Evolutionary conservation across 2,888 invertebrate genomes (phyloP), one percentile per base, ranked within the genome.

Genomic region (Eupeodes luniger): DNA sequence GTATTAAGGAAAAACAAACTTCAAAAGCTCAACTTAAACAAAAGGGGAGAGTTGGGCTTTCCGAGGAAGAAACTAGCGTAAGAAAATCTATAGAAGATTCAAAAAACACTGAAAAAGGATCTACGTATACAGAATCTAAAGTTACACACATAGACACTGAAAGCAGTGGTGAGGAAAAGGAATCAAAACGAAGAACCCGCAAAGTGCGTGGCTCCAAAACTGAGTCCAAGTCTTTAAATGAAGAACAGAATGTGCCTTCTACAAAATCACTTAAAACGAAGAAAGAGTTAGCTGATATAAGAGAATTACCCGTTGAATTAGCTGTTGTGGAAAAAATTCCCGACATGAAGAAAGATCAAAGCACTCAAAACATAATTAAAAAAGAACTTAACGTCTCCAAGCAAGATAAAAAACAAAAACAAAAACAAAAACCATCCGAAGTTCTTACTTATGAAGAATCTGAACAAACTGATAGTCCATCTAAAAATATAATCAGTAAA

Each of bases 161-260:
- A 44, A 66, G 27, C 1, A 80, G 27, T 51, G 92, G 86, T 53
- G 81, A 81, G 94, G 94, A 91, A 94, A 94, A 91, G 94, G 94
- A 91, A 89, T 91, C 57, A 87, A 92, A 67, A 92, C 93, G 89
- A 91, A 92, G 75, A 27, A 27, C 27, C 27, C 27, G 91, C 93
- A 44, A 89, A 64, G 59, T 90, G 19, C 14, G 14, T n/a, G 4
- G 53, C 6, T 27, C 27, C 53, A 47, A 66, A 66, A 3, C 44
- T 12, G 67, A 90, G 3, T 90, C 91, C 0, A 79, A 51, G 53
- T 19, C 11, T 9, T 19, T 7, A 1, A 36, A 34, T 4, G 59
- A 59, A 36, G 59, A 59, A n/a, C 34, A 59, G 14, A 36, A 4
- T 36, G 34, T 14, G 34, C 7, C 34, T n/a, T 59, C 44, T 11